Conservation (phyloP, 2,888 invertebrate species). For the Acanthosepion esculentum region DNA sequence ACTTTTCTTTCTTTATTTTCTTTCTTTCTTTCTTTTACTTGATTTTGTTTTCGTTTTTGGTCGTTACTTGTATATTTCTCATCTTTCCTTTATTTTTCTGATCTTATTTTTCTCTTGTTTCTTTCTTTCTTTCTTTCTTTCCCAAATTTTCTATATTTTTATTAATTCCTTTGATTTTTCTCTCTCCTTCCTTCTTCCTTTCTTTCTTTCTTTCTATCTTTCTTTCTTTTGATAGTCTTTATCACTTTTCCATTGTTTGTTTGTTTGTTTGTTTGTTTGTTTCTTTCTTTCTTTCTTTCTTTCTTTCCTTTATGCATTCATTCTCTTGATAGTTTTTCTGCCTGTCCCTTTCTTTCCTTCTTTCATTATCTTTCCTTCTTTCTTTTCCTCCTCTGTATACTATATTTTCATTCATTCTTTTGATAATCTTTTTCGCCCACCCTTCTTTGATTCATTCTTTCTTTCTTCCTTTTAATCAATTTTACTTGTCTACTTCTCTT, state of each 20-base stretch:
- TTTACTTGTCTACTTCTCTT: background rate
- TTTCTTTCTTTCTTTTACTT: background rate
- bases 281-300: no score
- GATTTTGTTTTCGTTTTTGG: no score
- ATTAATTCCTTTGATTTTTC: background rate
- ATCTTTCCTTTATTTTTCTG: no score
- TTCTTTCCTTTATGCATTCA: background rate
- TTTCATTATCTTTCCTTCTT: background rate
- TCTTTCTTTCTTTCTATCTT: background rate
- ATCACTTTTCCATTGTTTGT: background rate
- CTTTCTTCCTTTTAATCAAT: background rate
- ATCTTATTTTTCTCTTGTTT: no score
- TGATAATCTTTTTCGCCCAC: background rate
- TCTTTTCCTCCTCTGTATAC: background rate
- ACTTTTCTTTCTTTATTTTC: no score
- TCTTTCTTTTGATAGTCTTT: background rate
- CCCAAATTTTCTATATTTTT: background rate
- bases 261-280: background rate
- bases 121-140: background rate
- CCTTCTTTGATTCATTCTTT: background rate
- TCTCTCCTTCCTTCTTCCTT: background rate
- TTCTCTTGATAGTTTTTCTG: background rate
- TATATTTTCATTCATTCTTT: no score
- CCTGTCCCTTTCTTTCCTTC: background rate
- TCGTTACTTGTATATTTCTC: no score